Evolutionary conservation across 1,140 invertebrate genomes (phyloP).

Genomic region (Brachionus sp.): DNA sequence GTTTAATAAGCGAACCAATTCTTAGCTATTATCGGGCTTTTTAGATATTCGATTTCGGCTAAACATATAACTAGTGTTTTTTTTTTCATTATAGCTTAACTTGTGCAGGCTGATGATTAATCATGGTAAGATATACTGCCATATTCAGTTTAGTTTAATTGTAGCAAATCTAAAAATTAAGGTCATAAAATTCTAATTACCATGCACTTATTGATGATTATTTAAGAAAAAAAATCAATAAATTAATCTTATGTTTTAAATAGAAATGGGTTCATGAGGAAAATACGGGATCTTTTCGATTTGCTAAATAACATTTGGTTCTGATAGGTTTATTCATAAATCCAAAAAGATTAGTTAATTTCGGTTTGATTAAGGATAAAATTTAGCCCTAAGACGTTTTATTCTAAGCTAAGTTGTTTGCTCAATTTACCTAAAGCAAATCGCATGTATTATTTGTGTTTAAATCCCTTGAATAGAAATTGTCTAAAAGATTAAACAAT

Average conservation of each 20-base stretch:
- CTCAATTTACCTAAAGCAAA: not conserved
- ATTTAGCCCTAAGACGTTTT: not conserved
- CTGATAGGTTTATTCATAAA: not conserved
- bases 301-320: not conserved
- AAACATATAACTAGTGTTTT: not conserved
- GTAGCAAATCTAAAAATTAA: not conserved
- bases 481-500: conserved; percentile 32
- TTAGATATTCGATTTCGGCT: not conserved
- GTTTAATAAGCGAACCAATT: not conserved
- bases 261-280: not conserved
- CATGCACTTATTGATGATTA: conserved; percentile 7
- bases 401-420: not conserved
- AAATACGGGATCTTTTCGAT: not conserved
- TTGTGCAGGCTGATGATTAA: not conserved
- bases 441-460: conserved; percentile 16
- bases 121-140: not conserved
- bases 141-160: not conserved
- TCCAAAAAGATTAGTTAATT: conserved; percentile 16
- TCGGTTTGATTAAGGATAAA: conserved; percentile 35
- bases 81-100: not conserved
- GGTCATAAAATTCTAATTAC: conserved; percentile 3
- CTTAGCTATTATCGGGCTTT: not conserved
- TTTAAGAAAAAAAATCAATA: conserved; percentile 36
- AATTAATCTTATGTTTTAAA: conserved; percentile 3
- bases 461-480: not conserved